Percentiles rank a stretch among this genome's conserved stretches.
Conservation (phyloP, 2,797 vertebrate species). For the Mus spretus region DNA sequence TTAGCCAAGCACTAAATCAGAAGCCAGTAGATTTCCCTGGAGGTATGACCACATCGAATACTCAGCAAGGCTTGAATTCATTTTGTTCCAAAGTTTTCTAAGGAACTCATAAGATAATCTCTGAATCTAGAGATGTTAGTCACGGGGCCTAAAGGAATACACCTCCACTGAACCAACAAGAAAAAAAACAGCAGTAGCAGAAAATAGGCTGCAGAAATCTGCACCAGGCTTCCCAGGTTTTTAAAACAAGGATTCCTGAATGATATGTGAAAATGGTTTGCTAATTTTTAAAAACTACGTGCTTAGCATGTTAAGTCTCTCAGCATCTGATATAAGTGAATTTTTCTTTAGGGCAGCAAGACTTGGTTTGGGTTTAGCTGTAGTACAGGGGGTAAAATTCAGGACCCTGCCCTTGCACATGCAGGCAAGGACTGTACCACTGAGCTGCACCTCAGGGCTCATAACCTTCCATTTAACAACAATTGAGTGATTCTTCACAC, state of each 20-base stretch:
- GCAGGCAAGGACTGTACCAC: not conserved
- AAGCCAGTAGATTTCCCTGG: constrained; percentile 55
- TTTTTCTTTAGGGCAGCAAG: not conserved
- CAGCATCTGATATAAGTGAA: not conserved
- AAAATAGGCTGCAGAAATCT: constrained; percentile 48
- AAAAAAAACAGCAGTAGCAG: not conserved
- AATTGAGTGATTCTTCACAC: not conserved
- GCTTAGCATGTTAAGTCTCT: not conserved
- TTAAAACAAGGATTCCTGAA: constrained; percentile 20
- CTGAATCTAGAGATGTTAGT: constrained; percentile 69
- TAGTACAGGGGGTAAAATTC: not conserved
- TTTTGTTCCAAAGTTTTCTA: constrained; percentile 78
- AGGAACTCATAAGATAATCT: constrained; percentile 78
- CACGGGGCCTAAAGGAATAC: constrained; percentile 72
- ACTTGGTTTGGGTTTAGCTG: not conserved
- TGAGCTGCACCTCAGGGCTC: not conserved
- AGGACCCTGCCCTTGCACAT: not conserved
- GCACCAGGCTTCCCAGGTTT: not conserved
- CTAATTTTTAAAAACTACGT: not conserved
- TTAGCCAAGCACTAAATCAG: constrained; percentile 67
- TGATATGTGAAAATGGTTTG: not conserved
- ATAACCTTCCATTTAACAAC: not conserved
- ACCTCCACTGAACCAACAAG: constrained; percentile 53
- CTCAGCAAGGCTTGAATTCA: constrained; percentile 70
- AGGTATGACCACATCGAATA: constrained; percentile 70